Conservation (phyloP, 35 echinoderm and acorn worm genomes). For the Chiridota heheva region DNA sequence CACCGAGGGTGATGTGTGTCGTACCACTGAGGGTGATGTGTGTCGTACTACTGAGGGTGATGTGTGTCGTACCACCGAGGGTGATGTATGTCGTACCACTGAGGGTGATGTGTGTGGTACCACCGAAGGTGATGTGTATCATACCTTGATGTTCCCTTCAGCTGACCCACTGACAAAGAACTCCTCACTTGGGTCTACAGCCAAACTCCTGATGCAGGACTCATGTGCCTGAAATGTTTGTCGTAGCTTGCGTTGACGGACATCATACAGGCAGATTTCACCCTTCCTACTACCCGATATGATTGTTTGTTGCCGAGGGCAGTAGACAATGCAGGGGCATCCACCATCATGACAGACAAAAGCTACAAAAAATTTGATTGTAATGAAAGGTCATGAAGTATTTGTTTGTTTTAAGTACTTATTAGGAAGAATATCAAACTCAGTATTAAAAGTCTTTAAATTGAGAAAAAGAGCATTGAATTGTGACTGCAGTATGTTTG, state of each 20-base stretch:
- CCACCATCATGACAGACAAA: conserved; percentile 96
- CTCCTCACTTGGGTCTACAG: conserved; percentile 82
- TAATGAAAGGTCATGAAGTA: too few species aligned
- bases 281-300: conserved; percentile 91
- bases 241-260: conserved; percentile 84
- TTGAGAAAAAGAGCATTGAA: too few species aligned
- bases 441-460: not conserved
- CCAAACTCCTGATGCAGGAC: conserved; percentile 74
- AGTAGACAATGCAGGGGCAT: conserved; percentile 70
- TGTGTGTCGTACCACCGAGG: too few species aligned
- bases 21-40: too few species aligned
- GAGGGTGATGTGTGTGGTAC: too few species aligned
- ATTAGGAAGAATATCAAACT: too few species aligned
- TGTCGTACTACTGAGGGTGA: too few species aligned
- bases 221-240: conserved; percentile 98
- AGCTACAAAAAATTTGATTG: conserved; percentile 37
- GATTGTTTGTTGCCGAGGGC: conserved; percentile 84
- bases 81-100: too few species aligned
- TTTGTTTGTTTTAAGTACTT: not conserved
- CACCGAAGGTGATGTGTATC: not conserved
- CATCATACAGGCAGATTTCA: conserved; percentile 86
- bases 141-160: conserved; percentile 96
- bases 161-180: conserved; percentile 93
- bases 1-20: too few species aligned
- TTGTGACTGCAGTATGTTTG: too few species aligned